Evolutionary conservation across 2,797 vertebrate genomes (phyloP).

Genomic region (Poeciliopsis presidionis): DNA sequence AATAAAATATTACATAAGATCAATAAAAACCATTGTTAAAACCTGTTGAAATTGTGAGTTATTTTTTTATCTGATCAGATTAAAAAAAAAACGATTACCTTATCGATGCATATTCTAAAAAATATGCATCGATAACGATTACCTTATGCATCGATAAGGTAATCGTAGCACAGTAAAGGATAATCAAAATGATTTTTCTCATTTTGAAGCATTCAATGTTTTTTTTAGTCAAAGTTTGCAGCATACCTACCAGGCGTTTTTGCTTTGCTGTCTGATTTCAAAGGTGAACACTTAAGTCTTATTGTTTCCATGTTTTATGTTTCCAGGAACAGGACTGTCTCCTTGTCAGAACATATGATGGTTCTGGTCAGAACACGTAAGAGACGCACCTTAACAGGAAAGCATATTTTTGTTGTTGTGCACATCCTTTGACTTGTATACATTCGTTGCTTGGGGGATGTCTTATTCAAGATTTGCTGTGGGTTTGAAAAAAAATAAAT

Average conservation of each 20-base stretch:
- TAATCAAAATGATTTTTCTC: not conserved
- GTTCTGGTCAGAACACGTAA: not conserved
- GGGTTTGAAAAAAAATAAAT: no score
- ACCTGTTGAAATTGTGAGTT: not conserved
- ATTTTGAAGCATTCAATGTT: not conserved
- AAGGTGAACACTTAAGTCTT: rapidly evolving
- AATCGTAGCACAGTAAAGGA: no score
- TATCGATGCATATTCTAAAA: not conserved
- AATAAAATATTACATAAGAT: not conserved
- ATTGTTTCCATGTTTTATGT: constrained; percentile 16
- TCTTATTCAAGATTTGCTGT: not conserved
- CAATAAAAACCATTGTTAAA: not conserved
- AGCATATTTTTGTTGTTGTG: constrained; percentile 23
- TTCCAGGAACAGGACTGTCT: constrained; percentile 27
- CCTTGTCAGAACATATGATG: constrained; percentile 46
- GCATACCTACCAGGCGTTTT: not conserved
- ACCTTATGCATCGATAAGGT: no score
- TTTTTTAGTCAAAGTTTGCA: not conserved
- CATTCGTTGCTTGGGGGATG: not conserved
- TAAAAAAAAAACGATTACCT: not conserved
- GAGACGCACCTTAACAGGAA: constrained; percentile 61
- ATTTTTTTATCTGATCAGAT: not conserved
- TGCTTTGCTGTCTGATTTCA: not conserved
- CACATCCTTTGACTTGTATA: not conserved
- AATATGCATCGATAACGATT: no score